Conservation (phyloP, 1,140 invertebrate species). For the Papilio polyxenes region DNA sequence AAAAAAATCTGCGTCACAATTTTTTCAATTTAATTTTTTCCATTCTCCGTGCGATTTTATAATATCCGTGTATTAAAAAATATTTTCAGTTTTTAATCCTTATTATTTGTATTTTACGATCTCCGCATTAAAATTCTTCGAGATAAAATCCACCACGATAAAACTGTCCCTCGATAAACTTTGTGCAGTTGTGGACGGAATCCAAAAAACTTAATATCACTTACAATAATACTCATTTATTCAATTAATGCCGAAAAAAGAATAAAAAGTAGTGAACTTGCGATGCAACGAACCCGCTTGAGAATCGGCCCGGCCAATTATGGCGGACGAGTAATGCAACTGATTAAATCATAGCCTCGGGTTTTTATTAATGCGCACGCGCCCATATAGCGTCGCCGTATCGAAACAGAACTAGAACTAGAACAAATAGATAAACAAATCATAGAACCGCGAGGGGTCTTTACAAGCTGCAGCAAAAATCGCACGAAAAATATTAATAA, state of each 20-base stretch:
- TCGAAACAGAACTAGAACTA: no score
- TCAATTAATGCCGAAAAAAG: constrained; percentile 32
- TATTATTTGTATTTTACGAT: constrained; percentile 24
- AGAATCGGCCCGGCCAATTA: constrained; percentile 36
- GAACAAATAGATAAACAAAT: constrained; percentile 13
- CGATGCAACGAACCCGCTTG: constrained; percentile 18
- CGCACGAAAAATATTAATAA: not conserved
- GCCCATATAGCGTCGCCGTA: not conserved
- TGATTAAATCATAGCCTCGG: constrained; percentile 38
- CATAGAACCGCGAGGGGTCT: not conserved
- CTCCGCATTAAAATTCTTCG: constrained; percentile 26
- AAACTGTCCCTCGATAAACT: constrained; percentile 28
- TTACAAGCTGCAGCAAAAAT: not conserved
- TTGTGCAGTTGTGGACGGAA: constrained; percentile 14
- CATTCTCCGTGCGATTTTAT: not conserved
- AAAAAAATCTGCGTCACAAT: not conserved
- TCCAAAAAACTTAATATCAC: constrained; percentile 33
- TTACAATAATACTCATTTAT: constrained; percentile 35
- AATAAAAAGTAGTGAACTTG: constrained; percentile 8
- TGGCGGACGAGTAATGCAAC: constrained; percentile 26
- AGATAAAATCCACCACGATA: constrained; percentile 28
- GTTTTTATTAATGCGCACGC: constrained; percentile 34
- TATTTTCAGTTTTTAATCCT: not conserved
- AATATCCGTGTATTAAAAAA: not conserved
- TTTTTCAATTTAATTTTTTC: no score